These are phyloP conservation scores for Epinephelus malabaricus DNA, from an alignment of 2,797 vertebrate genomes.

Conservation along the genomic window DNA sequence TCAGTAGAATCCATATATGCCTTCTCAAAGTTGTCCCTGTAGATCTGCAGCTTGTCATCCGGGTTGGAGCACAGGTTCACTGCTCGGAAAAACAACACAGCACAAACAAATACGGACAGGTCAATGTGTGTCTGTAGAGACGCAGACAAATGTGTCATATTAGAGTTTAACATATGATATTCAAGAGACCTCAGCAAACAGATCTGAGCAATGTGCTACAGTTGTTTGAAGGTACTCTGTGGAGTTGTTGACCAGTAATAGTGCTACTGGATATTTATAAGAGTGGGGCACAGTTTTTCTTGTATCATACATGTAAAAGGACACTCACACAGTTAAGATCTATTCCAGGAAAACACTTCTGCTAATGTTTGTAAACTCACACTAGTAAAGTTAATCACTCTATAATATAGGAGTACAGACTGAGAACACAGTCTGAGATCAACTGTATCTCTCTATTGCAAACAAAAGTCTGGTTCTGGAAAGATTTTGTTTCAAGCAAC, in stretches of 20 bases:
- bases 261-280: not conserved
- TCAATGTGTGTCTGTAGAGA: not conserved
- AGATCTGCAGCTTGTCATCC: constrained; percentile 98
- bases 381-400: no score
- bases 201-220: not conserved
- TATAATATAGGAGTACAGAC: no score
- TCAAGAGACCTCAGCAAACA: not conserved
- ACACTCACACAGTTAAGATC: no score
- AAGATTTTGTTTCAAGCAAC: no score
- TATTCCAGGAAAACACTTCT: not conserved
- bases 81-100: constrained; percentile 71
- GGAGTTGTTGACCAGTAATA: not conserved
- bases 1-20: constrained; percentile 98
- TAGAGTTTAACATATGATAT: not conserved
- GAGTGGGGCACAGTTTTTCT: not conserved
- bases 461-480: no score
- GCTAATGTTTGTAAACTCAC: not conserved
- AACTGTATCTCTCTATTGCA: no score
- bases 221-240: not conserved
- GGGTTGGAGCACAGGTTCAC: constrained; percentile 98
- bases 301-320: not conserved
- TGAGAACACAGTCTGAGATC: no score
- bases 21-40: constrained; percentile 99
- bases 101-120: not conserved
- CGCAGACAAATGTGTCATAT: not conserved